Conservation (phyloP, 2,888 invertebrate species). For the Cephus sareptanus region DNA sequence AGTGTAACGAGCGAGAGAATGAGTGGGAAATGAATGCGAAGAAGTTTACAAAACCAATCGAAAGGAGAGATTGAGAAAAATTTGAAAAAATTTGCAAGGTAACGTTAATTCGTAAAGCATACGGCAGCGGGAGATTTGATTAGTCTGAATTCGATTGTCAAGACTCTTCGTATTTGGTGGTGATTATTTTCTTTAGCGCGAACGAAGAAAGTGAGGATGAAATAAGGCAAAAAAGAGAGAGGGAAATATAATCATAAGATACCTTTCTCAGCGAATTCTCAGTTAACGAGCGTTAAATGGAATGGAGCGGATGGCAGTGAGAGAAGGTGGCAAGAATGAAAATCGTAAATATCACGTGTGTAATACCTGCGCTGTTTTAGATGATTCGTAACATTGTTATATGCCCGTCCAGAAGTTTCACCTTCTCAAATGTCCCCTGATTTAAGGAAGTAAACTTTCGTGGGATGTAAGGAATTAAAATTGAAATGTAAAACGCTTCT, state of each 20-base stretch:
- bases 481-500: conserved; percentile 44
- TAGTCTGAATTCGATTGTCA: neutral
- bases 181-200: neutral
- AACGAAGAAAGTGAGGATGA: neutral
- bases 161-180: neutral
- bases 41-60: neutral
- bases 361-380: neutral
- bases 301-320: neutral
- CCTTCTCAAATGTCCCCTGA: neutral
- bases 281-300: neutral
- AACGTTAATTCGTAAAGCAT: neutral
- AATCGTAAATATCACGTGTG: neutral
- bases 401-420: neutral
- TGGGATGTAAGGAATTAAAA: conserved; percentile 20
- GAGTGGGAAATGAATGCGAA: neutral
- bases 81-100: neutral
- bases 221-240: neutral
- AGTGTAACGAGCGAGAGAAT: neutral
- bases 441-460: neutral
- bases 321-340: neutral
- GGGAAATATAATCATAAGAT: neutral
- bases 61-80: neutral
- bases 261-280: neutral
- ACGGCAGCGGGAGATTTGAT: neutral
- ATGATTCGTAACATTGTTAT: neutral